These are phyloP conservation scores for Rhopalosiphum nymphaeae DNA, from an alignment of 2,888 invertebrate species.

Conservation along the genomic window DNA sequence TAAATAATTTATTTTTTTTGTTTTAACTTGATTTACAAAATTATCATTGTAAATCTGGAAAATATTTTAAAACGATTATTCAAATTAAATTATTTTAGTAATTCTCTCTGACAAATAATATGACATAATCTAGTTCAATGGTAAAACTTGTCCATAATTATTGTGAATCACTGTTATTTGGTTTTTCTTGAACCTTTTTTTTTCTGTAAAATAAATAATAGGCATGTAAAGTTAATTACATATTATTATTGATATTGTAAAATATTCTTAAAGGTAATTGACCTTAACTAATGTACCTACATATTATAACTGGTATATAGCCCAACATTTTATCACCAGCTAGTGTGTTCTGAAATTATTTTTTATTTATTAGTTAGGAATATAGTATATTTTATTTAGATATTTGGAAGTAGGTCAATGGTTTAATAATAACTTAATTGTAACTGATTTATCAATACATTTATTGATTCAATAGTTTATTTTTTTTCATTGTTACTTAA, in stretches of 20 bases:
- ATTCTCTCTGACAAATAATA: neutral
- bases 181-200: neutral
- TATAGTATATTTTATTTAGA: neutral
- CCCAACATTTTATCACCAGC: neutral
- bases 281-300: neutral
- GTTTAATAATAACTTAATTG: neutral
- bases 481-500: neutral
- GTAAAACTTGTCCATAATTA: neutral
- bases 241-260: neutral
- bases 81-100: neutral
- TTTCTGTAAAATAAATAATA: neutral
- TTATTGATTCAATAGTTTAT: neutral
- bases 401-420: neutral
- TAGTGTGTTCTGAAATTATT: neutral
- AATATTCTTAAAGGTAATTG: too few species aligned
- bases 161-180: neutral
- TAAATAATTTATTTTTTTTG: neutral
- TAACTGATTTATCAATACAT: neutral
- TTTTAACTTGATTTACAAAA: neutral
- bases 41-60: neutral
- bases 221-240: neutral
- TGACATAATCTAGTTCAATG: neutral
- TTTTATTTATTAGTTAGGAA: neutral
- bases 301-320: neutral
- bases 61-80: neutral